phyloP scores from a whole-genome alignment of 2,113 vertebrate species.

The Chrysochloris asiatica region DNA sequence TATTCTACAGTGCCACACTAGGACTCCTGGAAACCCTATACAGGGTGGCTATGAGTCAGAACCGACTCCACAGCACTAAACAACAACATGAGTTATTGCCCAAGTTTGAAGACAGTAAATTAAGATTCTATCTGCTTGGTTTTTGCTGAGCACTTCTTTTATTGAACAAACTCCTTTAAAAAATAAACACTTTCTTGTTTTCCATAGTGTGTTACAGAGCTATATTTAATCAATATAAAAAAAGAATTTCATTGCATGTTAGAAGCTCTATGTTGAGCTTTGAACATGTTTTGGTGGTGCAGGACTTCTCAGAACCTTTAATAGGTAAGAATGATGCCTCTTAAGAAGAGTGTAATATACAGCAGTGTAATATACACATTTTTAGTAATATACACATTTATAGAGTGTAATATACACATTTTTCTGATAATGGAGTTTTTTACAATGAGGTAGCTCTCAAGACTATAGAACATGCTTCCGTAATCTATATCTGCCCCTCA shows the following conservation, averaged over 20 bases:
- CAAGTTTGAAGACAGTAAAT: not conserved
- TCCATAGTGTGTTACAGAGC: not conserved
- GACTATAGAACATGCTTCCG: not conserved
- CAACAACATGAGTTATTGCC: not conserved
- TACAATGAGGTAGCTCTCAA: not conserved
- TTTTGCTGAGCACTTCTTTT: slow-evolving; percentile 22
- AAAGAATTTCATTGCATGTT: not conserved
- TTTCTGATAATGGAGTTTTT: not conserved
- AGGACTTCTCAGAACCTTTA: not conserved
- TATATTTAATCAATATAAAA: no score
- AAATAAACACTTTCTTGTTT: not conserved
- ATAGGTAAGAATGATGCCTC: not conserved
- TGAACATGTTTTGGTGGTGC: not conserved
- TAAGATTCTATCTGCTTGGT: not conserved
- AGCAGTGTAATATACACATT: not conserved
- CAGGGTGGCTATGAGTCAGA: no score
- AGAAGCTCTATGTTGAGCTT: not conserved
- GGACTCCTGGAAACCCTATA: no score
- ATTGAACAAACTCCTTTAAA: not conserved
- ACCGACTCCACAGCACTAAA: no score
- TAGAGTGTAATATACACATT: not conserved
- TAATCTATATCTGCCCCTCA: not conserved
- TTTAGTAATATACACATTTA: not conserved
- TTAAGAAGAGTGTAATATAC: not conserved
- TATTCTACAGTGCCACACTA: no score